Base-by-base conservation (phyloP, 53 echinoderm and acorn worm species). In the Pentamera pediparva region DNA sequence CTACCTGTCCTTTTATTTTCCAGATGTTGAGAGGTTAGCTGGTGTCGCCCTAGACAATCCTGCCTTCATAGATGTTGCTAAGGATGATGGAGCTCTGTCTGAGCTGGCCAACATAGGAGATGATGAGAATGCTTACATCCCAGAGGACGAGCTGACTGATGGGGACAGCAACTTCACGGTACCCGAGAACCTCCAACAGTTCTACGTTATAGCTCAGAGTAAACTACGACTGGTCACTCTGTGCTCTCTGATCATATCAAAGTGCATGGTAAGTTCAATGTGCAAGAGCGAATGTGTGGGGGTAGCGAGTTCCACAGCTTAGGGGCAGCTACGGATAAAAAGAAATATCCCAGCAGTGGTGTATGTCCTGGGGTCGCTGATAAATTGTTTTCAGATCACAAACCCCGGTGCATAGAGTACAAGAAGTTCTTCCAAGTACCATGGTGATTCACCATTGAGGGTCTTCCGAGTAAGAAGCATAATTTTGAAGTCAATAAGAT, bases 201-300 rank as follows among this genome's bases (percentile, higher is more conserved):
- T 86, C 70, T 98, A 91, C 82, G 75, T 89, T 62, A 86, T 91
- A 15, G 91, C 89, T 18, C 98, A 91, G 2, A 98, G 98, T 64
- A 98, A 98, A 60, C 65, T 98, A 18, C 47, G 98, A 63, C 81
- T 98, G 32, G 98, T 98, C 12, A 87, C 98, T 1, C 83, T 98
- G 41, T 63, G 80, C 5, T 83, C 98, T 0, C 84, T 98, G 28
- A 70, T 98, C 24, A 75, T 89, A 31, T 80, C 81, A 50, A 83
- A 83, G 47, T 91, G 77, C 69, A 85, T 82, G 77, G 96, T 90
- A 80, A 41, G 63, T n/a, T n/a, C n/a, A n/a, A n/a, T n/a, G n/a
- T n/a, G n/a, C n/a, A n/a, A n/a, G n/a, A n/a, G n/a, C n/a, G n/a
- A n/a, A n/a, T n/a, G n/a, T n/a, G n/a, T n/a, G n/a, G n/a, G n/a